A percentile compares a stretch with the other conserved stretches of the same genome.
These are phyloP conservation scores for Sesamia inferens DNA, from an alignment of 2,888 invertebrate genomes.

Conservation along the genomic window DNA sequence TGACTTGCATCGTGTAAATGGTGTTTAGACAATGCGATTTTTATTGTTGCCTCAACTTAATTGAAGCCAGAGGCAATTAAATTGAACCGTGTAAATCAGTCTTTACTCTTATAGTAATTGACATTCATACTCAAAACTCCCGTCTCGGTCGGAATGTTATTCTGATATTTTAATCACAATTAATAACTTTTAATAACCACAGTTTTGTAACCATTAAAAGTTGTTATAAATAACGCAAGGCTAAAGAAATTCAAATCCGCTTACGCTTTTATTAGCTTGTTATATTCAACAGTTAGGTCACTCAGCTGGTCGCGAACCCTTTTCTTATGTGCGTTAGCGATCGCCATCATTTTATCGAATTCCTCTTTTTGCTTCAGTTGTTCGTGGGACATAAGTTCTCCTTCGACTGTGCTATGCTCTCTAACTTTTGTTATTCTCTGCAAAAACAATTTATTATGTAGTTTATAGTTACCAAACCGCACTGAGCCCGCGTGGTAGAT, in stretches of 20 bases:
- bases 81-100: no score
- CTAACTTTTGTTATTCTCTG: conserved; percentile 72
- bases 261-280: conserved; percentile 88
- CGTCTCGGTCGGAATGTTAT: no score
- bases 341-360: conserved; percentile 90
- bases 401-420: conserved; percentile 83
- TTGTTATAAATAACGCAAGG: neutral
- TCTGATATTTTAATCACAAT: no score
- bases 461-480: neutral
- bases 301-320: conserved; percentile 89
- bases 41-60: no score
- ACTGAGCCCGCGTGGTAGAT: no score
- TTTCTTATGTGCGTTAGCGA: conserved; percentile 91
- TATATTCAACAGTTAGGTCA: conserved; percentile 90
- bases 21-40: no score
- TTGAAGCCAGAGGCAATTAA: no score
- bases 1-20: no score
- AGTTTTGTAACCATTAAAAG: neutral
- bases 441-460: conserved; percentile 9
- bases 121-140: no score
- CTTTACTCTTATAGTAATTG: no score
- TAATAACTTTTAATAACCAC: no score
- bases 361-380: conserved; percentile 93
- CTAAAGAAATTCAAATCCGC: conserved; percentile 39
- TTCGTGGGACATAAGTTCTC: conserved; percentile 90